Evolutionary conservation across 2,113 vertebrate genomes (phyloP), one percentile per base, ranked within the genome.

Genomic region (Prunella fulvescens): DNA sequence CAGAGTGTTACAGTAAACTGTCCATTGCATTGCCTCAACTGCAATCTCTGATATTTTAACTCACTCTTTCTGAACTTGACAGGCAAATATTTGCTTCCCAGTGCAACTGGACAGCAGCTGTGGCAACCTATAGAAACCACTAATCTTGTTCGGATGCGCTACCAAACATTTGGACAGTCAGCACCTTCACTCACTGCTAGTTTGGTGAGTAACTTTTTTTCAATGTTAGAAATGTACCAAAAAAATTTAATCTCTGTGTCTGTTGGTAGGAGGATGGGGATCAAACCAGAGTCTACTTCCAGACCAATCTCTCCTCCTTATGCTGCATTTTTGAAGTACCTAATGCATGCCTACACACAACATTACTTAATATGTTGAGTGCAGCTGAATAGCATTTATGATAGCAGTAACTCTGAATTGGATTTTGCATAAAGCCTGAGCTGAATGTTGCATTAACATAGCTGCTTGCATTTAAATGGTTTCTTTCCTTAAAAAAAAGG

Each of bases 41-140:
- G 39, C 24, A 58, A 6, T 5, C 19, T 84, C 28, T 88, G 7
- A 4, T 73, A 24, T 64, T 83, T 57, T 86, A 79, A 95, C 17
- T 48, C 18, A 11, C 12, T 74, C 16, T 93, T 90, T 83, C 72
- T 91, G 78, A 93, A 86, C 72, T 96, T 85, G 40, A 92, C 97
- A 99, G 99, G 99, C 61, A 98, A 99, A 70, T 99, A 99, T 81
- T 98, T 99, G 33, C 98, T 99, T 92, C 98, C 99, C 14, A 98
- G 92, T 58, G 81, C 94, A 11, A 95, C 91, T 66, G 74, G 96
- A 14, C 98, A 98, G 69, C 98, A 98, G 88, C 91, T 95, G 5
- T 98, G 98, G 97, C 98, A 97, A 12, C 94, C 98, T 1, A 24
- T 97, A 0, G 99, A 99, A 89, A 98, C 96, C 9, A 99, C 99